A percentile compares a stretch with the other conserved stretches of the same genome.
These are phyloP conservation scores for Listronotus oregonensis DNA, from an alignment of 1,140 invertebrate genomes.

Conservation along the genomic window DNA sequence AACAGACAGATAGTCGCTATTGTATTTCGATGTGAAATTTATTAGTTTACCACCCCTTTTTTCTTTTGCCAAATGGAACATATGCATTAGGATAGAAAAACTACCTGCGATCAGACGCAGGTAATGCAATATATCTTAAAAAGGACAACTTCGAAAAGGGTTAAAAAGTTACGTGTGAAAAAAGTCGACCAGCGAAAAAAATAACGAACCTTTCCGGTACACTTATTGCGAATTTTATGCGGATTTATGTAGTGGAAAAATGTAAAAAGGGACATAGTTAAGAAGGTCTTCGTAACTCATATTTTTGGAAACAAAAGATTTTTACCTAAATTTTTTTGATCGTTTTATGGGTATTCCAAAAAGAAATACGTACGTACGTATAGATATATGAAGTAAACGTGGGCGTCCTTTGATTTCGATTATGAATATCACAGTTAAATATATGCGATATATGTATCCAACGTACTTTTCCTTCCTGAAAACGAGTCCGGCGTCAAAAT, in stretches of 20 bases:
- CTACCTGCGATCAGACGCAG: slow-evolving; percentile 15
- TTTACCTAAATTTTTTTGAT: no score
- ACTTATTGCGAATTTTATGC: slow-evolving; percentile 6
- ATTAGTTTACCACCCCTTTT: slow-evolving; percentile 26
- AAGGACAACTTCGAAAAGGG: slow-evolving; percentile 12
- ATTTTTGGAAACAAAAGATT: not conserved
- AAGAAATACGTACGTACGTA: no score
- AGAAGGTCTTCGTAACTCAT: not conserved
- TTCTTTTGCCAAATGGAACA: slow-evolving; percentile 19
- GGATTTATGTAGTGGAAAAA: slow-evolving; percentile 27
- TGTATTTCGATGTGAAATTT: slow-evolving; percentile 30
- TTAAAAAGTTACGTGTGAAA: slow-evolving; percentile 9
- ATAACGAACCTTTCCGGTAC: slow-evolving; percentile 6
- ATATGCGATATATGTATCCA: no score
- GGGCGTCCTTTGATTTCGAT: no score
- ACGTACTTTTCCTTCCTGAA: no score
- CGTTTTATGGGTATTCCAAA: no score
- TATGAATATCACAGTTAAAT: no score
- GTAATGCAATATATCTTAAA: slow-evolving; percentile 15
- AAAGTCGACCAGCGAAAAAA: slow-evolving; percentile 5
- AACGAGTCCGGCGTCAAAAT: no score
- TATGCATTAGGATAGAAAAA: slow-evolving; percentile 15
- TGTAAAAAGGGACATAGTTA: not conserved
- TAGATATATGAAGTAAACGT: no score
- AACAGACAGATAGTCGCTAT: slow-evolving; percentile 29